phyloP scores from a whole-genome alignment of 2,888 invertebrate genomes.

The Athrips mouffetella region DNA sequence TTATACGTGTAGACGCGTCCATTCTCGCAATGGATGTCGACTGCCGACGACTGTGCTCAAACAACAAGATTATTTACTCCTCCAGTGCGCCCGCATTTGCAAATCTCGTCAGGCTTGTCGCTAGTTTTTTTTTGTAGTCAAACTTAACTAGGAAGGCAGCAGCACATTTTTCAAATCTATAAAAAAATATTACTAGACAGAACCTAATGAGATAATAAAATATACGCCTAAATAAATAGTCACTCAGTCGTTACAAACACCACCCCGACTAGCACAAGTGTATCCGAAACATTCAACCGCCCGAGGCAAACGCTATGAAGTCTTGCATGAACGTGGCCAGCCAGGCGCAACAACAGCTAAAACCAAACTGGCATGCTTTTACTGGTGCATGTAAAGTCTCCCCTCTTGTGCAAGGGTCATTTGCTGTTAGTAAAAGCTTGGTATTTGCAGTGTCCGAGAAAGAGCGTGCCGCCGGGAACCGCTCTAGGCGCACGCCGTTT shows the following conservation, averaged over 20 bases:
- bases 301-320: too few species aligned
- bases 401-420: constrained; percentile 1
- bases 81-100: not conserved
- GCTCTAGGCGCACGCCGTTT: constrained; percentile 64
- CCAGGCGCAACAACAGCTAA: not conserved
- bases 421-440: constrained; percentile 18
- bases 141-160: too few species aligned
- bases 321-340: too few species aligned
- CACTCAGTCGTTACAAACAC: too few species aligned
- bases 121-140: too few species aligned
- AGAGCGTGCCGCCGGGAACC: constrained; percentile 47
- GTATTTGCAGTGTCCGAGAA: constrained; percentile 53
- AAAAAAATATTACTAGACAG: too few species aligned
- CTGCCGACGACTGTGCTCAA: constrained; percentile 12
- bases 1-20: not conserved
- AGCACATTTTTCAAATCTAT: too few species aligned
- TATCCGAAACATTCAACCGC: too few species aligned
- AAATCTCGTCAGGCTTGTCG: too few species aligned
- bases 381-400: not conserved
- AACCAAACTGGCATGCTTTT: not conserved
- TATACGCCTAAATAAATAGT: too few species aligned
- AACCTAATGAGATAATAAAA: too few species aligned
- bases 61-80: constrained; percentile 12
- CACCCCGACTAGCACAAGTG: too few species aligned
- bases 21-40: constrained; percentile 12